A percentile compares a stretch with the other conserved stretches of the same genome.
phyloP scores from a whole-genome alignment of 2,113 vertebrate species.

The Heterochromis multidens region DNA sequence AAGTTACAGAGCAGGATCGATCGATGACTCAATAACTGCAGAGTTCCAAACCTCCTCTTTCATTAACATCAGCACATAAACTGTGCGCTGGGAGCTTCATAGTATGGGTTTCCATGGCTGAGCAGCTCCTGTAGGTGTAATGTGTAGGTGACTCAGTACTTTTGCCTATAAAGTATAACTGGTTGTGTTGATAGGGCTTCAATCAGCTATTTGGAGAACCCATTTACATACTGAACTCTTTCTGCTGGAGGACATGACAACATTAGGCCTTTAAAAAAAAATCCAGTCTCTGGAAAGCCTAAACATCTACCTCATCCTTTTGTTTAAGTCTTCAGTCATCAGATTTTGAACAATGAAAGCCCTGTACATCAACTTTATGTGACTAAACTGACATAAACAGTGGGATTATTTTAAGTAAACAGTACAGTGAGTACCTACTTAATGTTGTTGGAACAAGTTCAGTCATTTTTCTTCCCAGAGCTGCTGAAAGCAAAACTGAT shows the following conservation, averaged over 20 bases:
- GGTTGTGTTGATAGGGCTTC: background rate
- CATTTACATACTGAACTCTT: fast-evolving
- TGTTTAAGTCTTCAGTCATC: background rate
- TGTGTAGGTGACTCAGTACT: background rate
- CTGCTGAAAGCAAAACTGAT: background rate
- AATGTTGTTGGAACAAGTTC: background rate
- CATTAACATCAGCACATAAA: background rate
- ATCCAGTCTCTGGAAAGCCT: background rate
- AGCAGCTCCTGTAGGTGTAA: background rate
- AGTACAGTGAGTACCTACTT: background rate
- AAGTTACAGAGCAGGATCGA: background rate
- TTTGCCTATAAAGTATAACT: background rate
- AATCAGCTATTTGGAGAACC: too few species aligned
- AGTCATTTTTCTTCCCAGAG: background rate
- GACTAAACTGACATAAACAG: background rate
- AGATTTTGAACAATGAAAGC: background rate
- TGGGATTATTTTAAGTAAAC: background rate
- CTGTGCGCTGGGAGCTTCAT: background rate
- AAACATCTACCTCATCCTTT: background rate
- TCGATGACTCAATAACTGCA: too few species aligned
- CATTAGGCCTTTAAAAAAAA: background rate
- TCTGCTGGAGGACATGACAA: background rate
- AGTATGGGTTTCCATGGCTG: background rate
- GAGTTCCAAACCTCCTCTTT: background rate
- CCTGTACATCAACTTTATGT: background rate